phyloP scores from a whole-genome alignment of 2,888 invertebrate genomes.

The Philopedon plagiatum region DNA sequence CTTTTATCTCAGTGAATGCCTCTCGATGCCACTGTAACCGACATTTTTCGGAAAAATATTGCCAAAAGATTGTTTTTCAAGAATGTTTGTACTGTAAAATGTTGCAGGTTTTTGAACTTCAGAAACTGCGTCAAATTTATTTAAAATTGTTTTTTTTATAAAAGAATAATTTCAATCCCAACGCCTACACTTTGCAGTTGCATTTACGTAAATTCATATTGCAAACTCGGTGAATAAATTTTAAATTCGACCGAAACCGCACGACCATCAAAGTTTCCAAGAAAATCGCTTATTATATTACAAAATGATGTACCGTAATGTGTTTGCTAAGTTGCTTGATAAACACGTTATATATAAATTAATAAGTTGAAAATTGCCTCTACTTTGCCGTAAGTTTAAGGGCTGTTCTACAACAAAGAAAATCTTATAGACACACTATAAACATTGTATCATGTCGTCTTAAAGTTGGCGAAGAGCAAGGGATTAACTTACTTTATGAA shows the following conservation, averaged over 20 bases:
- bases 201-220: background rate
- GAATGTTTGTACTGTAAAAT: too few relatives aligned
- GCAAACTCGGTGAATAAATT: constrained; percentile 4
- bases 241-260: constrained; percentile 19
- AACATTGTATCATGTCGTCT: too few relatives aligned
- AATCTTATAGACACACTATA: too few relatives aligned
- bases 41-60: too few relatives aligned
- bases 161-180: background rate
- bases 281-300: constrained; percentile 26
- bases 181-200: background rate
- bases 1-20: too few relatives aligned
- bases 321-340: constrained; percentile 15
- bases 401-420: background rate
- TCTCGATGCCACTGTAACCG: too few relatives aligned
- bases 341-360: constrained; percentile 23
- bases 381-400: background rate
- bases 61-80: too few relatives aligned
- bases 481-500: too few relatives aligned
- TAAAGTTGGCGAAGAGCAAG: too few relatives aligned
- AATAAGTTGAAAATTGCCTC: constrained; percentile 9
- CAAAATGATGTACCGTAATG: constrained; percentile 22
- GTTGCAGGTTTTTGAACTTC: too few relatives aligned
- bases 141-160: too few relatives aligned
- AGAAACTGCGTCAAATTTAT: too few relatives aligned
- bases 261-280: constrained; percentile 22